Evolutionary conservation across 2,888 invertebrate genomes (phyloP).

Genomic region (Hanleya hanleyi): DNA sequence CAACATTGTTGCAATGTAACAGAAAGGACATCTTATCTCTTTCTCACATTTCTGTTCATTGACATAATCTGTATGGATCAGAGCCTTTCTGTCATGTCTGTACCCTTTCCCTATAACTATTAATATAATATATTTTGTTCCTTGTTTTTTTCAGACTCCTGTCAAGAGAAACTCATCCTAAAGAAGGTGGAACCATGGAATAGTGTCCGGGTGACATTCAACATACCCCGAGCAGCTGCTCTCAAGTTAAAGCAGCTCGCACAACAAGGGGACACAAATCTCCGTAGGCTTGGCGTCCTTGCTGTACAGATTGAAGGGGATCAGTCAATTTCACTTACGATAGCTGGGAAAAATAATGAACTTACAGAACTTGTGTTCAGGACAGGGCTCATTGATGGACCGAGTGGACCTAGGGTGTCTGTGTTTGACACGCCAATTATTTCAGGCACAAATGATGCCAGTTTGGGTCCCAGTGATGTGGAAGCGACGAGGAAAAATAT

Average conservation of each 20-base stretch:
- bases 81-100: too few species aligned
- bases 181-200: constrained; percentile 97
- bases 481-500: constrained; percentile 71
- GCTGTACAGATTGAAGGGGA: constrained; percentile 89
- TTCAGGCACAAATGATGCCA: background rate
- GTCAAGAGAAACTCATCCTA: constrained; percentile 76
- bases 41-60: too few species aligned
- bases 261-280: constrained; percentile 86
- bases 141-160: constrained; percentile 8
- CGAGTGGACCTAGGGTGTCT: constrained; percentile 39
- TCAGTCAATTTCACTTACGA: constrained; percentile 79
- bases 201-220: constrained; percentile 97
- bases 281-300: constrained; percentile 93
- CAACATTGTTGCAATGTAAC: too few species aligned
- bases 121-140: too few species aligned
- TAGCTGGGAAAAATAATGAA: constrained; percentile 80
- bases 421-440: constrained; percentile 42
- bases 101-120: too few species aligned
- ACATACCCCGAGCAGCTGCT: constrained; percentile 97
- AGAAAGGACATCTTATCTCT: too few species aligned
- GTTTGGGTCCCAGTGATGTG: constrained; percentile 49
- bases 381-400: constrained; percentile 48
- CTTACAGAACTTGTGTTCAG: constrained; percentile 78
- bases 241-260: constrained; percentile 92
- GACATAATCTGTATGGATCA: too few species aligned